A percentile compares a stretch with the other conserved stretches of the same genome.
These are phyloP conservation scores for Xenops minutus DNA, from an alignment of 2,797 vertebrate genomes.

Conservation along the genomic window DNA sequence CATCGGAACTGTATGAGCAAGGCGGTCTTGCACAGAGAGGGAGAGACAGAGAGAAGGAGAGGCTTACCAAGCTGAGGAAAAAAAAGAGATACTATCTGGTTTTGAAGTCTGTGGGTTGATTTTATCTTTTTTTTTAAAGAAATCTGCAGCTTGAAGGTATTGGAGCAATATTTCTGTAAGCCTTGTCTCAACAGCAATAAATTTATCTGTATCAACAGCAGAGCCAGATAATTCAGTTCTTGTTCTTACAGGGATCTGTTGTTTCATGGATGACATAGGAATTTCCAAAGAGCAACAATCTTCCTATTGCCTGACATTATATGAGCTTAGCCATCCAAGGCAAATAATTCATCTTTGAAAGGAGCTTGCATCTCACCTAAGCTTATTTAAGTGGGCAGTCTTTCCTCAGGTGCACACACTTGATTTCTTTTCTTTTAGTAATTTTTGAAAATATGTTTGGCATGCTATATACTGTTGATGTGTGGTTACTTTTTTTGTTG, in stretches of 20 bases:
- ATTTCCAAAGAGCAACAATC: constrained; percentile 13
- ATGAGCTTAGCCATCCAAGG: background rate
- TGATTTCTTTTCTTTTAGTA: background rate
- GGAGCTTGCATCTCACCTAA: background rate
- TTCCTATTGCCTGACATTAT: background rate
- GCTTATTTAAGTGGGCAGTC: background rate
- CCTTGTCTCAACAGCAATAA: constrained; percentile 18
- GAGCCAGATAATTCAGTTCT: constrained; percentile 1
- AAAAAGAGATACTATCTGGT: background rate
- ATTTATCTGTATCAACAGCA: constrained; percentile 35
- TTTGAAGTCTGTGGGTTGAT: background rate
- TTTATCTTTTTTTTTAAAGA: background rate
- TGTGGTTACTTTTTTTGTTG: background rate
- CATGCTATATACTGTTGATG: constrained; percentile 10
- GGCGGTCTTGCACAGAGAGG: constrained; percentile 33
- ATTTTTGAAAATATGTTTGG: constrained; percentile 10
- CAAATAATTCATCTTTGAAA: constrained; percentile 18
- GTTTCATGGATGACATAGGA: background rate
- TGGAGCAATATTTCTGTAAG: constrained; percentile 45
- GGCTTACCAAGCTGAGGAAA: background rate
- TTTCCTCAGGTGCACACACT: background rate
- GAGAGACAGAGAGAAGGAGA: constrained; percentile 25
- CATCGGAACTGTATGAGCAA: constrained; percentile 60
- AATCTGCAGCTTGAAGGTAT: constrained; percentile 38
- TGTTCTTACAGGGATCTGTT: background rate